Evolutionary conservation across 1,140 invertebrate genomes (phyloP).

Genomic region (Pseudomyrmex cubaensis): DNA sequence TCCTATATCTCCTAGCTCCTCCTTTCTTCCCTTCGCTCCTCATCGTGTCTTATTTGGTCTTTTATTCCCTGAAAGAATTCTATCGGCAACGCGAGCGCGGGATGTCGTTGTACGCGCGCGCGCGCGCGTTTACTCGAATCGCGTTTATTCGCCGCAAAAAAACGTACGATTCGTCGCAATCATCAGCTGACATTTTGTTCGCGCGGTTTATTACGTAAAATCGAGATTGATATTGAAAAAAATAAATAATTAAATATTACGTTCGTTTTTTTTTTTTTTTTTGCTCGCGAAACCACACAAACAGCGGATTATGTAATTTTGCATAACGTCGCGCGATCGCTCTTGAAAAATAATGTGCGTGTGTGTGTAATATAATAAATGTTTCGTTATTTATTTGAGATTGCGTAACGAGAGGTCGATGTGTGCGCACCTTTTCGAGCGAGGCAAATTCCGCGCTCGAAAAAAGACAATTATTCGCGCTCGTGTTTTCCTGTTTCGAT

Average conservation of each 20-base stretch:
- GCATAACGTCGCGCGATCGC: background rate
- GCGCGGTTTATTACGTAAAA: background rate
- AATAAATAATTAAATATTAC: too few relatives aligned
- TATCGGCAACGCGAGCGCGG: background rate
- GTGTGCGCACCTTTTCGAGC: background rate
- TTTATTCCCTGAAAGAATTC: constrained; percentile 18
- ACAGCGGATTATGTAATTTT: background rate
- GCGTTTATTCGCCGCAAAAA: too few relatives aligned
- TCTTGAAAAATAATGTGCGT: background rate
- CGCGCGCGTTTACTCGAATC: background rate
- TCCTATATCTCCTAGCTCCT: constrained; percentile 66
- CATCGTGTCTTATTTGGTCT: constrained; percentile 36
- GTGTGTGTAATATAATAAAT: background rate
- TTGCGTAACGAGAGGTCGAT: background rate
- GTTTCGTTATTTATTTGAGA: constrained; percentile 1
- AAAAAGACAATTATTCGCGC: constrained; percentile 24
- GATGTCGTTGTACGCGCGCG: background rate
- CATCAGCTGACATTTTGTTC: too few relatives aligned
- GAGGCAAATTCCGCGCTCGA: constrained; percentile 1
- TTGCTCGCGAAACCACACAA: constrained; percentile 9
- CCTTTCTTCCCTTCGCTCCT: constrained; percentile 55
- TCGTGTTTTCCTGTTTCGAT: constrained; percentile 55
- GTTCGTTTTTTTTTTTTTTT: too few relatives aligned
- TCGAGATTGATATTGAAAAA: background rate
- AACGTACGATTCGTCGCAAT: too few relatives aligned